Conservation (phyloP, 35 echinoderm and acorn worm genomes). For the Stichopus chloronotus region DNA sequence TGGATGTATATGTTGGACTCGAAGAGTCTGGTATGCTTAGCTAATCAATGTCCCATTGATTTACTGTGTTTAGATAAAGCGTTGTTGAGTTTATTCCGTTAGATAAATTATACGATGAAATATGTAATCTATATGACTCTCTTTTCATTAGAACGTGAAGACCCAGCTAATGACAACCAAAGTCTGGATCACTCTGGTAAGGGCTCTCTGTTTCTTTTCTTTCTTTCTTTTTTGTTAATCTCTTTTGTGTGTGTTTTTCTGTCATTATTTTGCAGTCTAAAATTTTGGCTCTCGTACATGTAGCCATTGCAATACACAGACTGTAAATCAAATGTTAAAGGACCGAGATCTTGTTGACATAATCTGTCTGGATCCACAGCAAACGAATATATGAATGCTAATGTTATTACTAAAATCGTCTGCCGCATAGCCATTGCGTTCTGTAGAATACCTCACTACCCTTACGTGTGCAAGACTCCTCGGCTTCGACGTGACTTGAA, state of each 20-base stretch:
- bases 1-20: slow-evolving; percentile 4
- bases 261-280: not conserved
- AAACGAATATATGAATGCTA: too few species aligned
- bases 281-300: not conserved
- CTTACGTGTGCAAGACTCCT: too few species aligned
- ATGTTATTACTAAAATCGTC: too few species aligned
- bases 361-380: too few species aligned
- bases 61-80: slow-evolving; percentile 45
- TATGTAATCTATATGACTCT: not conserved
- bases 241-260: not conserved
- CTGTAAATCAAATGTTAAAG: too few species aligned
- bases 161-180: slow-evolving; percentile 82
- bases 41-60: slow-evolving; percentile 48
- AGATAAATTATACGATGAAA: slow-evolving; percentile 37
- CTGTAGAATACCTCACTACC: too few species aligned
- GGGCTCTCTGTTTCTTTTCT: not conserved
- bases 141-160: slow-evolving; percentile 72
- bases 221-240: not conserved
- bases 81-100: not conserved
- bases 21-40: not conserved
- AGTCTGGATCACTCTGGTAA: slow-evolving; percentile 82
- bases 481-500: too few species aligned
- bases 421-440: too few species aligned
- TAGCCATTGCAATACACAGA: not conserved
- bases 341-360: not conserved